Conservation (phyloP, 2,888 invertebrate genomes). For the Rhyacophila evoluta region DNA sequence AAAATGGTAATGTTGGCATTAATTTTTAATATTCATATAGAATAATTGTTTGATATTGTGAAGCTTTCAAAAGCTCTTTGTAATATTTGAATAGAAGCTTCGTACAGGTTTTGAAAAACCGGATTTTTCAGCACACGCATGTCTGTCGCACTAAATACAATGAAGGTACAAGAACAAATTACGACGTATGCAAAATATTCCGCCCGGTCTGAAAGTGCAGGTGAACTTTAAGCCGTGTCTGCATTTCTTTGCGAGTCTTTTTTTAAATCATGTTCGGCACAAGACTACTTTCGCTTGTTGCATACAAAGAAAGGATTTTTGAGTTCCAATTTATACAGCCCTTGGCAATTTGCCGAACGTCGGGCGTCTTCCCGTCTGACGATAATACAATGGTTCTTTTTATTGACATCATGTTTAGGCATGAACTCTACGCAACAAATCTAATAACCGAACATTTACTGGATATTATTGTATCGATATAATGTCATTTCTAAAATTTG, state of each 20-base stretch:
- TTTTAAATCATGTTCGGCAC: background rate
- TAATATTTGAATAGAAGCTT: background rate
- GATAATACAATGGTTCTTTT: background rate
- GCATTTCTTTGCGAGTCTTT: background rate
- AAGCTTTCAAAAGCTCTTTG: too few relatives aligned
- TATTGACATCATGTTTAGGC: background rate
- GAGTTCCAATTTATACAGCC: constrained; percentile 19
- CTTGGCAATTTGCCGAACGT: background rate
- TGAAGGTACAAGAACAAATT: constrained; percentile 13
- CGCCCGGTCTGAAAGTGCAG: background rate
- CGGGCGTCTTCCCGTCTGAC: background rate
- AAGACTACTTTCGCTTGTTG: constrained; percentile 22
- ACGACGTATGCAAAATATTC: constrained; percentile 22
- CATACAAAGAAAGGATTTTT: background rate
- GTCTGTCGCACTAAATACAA: constrained; percentile 9
- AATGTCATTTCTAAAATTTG: too few relatives aligned
- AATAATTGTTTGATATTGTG: too few relatives aligned
- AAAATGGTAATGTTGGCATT: too few relatives aligned
- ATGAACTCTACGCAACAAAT: too few relatives aligned
- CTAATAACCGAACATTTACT: too few relatives aligned
- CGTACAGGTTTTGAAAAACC: background rate
- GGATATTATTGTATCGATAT: too few relatives aligned
- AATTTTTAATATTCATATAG: too few relatives aligned
- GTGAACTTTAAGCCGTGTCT: background rate
- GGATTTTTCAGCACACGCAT: background rate